These are phyloP conservation scores for Anas platyrhynchos DNA, from an alignment of 2,113 vertebrate genomes.

Conservation along the genomic window DNA sequence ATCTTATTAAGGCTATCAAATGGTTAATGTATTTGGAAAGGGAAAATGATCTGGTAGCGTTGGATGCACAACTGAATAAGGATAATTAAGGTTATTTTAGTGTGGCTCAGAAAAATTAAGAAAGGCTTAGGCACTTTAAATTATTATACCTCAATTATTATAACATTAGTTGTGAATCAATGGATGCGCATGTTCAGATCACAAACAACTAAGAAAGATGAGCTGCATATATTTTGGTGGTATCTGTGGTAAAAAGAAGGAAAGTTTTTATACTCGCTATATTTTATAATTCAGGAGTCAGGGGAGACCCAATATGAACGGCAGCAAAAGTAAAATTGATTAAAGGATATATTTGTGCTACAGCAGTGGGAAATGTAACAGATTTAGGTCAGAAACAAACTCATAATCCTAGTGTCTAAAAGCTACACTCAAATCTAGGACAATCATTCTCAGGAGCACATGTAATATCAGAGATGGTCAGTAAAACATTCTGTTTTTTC, in stretches of 20 bases:
- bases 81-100: background rate
- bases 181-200: background rate
- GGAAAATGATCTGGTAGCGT: accelerated
- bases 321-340: background rate
- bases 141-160: background rate
- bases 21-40: background rate
- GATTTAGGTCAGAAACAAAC: background rate
- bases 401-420: background rate
- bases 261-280: background rate
- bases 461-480: background rate
- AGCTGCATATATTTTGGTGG: background rate
- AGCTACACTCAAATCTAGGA: background rate
- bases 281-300: background rate
- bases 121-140: background rate
- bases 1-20: background rate
- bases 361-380: background rate
- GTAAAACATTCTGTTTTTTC: accelerated
- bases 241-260: background rate
- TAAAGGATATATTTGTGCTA: background rate
- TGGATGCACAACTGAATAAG: background rate
- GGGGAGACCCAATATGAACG: background rate
- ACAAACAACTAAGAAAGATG: accelerated
- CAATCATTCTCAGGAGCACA: background rate
- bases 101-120: background rate
- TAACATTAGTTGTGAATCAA: background rate